Evolutionary conservation across 2,797 vertebrate species (phyloP).

Genomic region (Sternarchorhynchus goeldii): DNA sequence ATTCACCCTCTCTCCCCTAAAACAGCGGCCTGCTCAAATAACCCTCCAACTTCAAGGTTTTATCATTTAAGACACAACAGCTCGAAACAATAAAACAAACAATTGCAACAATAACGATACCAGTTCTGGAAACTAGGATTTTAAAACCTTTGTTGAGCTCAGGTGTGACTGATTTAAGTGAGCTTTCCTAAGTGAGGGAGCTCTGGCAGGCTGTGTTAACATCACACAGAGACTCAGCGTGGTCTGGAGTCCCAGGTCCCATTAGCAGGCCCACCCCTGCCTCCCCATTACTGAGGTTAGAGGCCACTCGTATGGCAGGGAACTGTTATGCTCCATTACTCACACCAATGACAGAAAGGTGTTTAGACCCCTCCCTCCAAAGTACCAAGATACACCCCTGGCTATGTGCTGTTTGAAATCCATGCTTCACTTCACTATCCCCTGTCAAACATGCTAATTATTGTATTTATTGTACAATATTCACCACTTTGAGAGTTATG

Average conservation of each 20-base stretch:
- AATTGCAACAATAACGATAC: too few relatives aligned
- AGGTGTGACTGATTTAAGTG: neutral
- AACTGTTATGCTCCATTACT: constrained; percentile 77
- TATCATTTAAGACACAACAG: too few relatives aligned
- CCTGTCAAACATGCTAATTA: neutral
- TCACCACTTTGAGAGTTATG: too few relatives aligned
- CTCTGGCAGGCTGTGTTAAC: constrained; percentile 65
- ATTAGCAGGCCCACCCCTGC: constrained; percentile 55
- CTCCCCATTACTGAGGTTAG: constrained; percentile 72
- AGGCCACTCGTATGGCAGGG: constrained; percentile 70
- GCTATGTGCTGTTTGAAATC: neutral
- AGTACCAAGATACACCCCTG: constrained; percentile 2
- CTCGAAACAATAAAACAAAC: too few relatives aligned
- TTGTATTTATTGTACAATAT: too few relatives aligned
- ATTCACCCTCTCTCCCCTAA: constrained; percentile 16
- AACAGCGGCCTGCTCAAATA: neutral
- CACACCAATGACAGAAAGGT: constrained; percentile 59
- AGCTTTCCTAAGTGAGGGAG: constrained; percentile 54
- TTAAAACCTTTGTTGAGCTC: neutral
- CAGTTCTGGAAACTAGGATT: too few relatives aligned
- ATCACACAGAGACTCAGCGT: constrained; percentile 70
- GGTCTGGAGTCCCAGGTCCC: constrained; percentile 49
- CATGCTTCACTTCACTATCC: neutral
- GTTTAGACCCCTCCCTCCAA: constrained; percentile 7
- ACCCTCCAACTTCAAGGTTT: too few relatives aligned